A percentile compares a stretch with the other conserved stretches of the same genome.
These are phyloP conservation scores for Lacanobia wlatinum DNA, from an alignment of 2,888 invertebrate species.

Conservation along the genomic window DNA sequence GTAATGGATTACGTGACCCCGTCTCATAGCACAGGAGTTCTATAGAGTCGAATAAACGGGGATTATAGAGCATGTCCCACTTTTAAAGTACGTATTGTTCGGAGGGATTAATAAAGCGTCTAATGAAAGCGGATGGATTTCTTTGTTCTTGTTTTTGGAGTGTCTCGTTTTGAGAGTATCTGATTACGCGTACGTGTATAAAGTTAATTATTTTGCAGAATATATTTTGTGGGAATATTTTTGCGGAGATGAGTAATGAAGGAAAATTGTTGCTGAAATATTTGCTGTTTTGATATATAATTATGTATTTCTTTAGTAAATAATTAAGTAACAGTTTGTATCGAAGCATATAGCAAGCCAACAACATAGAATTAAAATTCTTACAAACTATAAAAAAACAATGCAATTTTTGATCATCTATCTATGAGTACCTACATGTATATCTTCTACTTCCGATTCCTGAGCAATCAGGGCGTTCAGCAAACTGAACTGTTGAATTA, in stretches of 20 bases:
- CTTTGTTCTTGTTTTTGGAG: constrained; percentile 51
- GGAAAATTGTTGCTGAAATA: neutral
- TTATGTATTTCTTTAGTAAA: too few relatives aligned
- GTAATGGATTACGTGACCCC: constrained; percentile 87
- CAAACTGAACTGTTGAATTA: too few relatives aligned
- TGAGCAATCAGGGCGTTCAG: too few relatives aligned
- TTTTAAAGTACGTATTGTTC: constrained; percentile 68
- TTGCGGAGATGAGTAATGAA: neutral
- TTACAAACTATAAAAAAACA: too few relatives aligned
- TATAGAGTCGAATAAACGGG: constrained; percentile 64
- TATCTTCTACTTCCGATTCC: too few relatives aligned
- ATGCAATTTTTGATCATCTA: too few relatives aligned
- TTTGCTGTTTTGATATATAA: neutral
- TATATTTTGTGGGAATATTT: neutral
- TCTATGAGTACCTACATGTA: too few relatives aligned
- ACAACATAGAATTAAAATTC: too few relatives aligned
- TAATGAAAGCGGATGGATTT: constrained; percentile 60
- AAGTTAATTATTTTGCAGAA: constrained; percentile 5
- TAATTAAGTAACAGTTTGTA: too few relatives aligned
- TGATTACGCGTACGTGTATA: constrained; percentile 15
- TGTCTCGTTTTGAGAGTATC: constrained; percentile 30
- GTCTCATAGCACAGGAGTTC: constrained; percentile 65
- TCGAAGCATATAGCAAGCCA: too few relatives aligned
- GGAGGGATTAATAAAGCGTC: constrained; percentile 61
- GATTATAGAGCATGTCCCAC: constrained; percentile 68